Evolutionary conservation across 2,888 invertebrate species (phyloP).

Genomic region (Acanthosepion pharaonis): DNA sequence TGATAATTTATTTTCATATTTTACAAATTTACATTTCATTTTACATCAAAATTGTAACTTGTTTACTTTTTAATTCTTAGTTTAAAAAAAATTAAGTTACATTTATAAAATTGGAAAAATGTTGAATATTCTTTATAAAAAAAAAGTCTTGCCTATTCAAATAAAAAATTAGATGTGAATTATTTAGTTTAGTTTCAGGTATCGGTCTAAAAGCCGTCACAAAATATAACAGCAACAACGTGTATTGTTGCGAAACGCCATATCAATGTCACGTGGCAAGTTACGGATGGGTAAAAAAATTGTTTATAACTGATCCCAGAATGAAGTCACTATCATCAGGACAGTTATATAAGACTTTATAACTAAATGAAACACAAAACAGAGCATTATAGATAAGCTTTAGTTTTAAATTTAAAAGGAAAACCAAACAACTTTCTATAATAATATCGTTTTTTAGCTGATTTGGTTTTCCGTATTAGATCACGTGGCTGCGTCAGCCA

Average conservation of each 20-base stretch:
- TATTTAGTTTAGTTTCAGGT: neutral
- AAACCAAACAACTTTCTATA: neutral
- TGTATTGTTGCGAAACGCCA: neutral
- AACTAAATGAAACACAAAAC: too few relatives aligned
- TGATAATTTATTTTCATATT: too few relatives aligned
- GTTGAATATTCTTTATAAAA: too few relatives aligned
- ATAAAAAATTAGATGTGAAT: neutral
- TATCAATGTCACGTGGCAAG: constrained; percentile 13
- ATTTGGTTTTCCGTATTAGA: neutral
- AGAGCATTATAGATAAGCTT: too few relatives aligned
- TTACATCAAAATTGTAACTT: too few relatives aligned
- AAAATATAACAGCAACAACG: neutral
- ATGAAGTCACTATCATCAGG: neutral
- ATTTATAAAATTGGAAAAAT: too few relatives aligned
- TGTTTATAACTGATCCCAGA: neutral
- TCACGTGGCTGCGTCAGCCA: neutral
- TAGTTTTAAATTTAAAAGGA: neutral
- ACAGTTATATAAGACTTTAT: neutral
- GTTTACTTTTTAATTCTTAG: too few relatives aligned
- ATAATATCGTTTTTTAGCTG: neutral
- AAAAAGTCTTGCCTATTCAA: neutral
- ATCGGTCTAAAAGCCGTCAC: neutral
- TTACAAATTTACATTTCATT: too few relatives aligned
- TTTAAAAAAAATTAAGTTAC: too few relatives aligned
- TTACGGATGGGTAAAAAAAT: constrained; percentile 12